Evolutionary conservation across 1,140 invertebrate genomes (phyloP).

Genomic region (Diabrotica undecimpunctata): DNA sequence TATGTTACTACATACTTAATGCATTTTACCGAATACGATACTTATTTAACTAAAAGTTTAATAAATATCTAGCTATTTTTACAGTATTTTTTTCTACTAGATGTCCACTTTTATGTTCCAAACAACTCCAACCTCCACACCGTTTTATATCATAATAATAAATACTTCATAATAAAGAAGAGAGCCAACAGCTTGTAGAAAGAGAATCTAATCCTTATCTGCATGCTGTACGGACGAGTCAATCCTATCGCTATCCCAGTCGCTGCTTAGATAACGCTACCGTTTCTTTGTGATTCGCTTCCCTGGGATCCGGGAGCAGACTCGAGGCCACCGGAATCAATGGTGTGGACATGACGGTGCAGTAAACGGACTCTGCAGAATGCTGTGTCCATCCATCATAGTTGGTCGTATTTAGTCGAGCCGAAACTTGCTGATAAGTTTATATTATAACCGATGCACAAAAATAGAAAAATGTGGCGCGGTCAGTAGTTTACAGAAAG

Average conservation of each 20-base stretch:
- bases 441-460: conserved; percentile 4
- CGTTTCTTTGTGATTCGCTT: conserved; percentile 8
- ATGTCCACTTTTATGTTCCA: no score
- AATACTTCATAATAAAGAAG: conserved; percentile 24
- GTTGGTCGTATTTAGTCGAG: conserved; percentile 26
- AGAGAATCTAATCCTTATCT: conserved; percentile 18
- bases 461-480: no score
- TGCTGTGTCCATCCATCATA: conserved; percentile 28
- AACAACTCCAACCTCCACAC: no score
- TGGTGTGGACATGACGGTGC: conserved; percentile 31
- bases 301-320: neutral
- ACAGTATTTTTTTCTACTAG: no score
- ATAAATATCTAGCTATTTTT: no score
- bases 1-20: no score
- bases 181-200: neutral
- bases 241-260: conserved; percentile 24
- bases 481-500: no score
- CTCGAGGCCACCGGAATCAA: conserved; percentile 18
- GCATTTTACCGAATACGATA: no score
- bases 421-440: conserved; percentile 29
- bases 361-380: conserved; percentile 21
- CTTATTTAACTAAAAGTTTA: no score
- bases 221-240: conserved; percentile 17
- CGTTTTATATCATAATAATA: conserved; percentile 23
- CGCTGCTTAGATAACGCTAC: conserved; percentile 11